These are phyloP conservation scores for Cydia fagiglandana DNA, from an alignment of 1,140 invertebrate genomes.

Conservation along the genomic window DNA sequence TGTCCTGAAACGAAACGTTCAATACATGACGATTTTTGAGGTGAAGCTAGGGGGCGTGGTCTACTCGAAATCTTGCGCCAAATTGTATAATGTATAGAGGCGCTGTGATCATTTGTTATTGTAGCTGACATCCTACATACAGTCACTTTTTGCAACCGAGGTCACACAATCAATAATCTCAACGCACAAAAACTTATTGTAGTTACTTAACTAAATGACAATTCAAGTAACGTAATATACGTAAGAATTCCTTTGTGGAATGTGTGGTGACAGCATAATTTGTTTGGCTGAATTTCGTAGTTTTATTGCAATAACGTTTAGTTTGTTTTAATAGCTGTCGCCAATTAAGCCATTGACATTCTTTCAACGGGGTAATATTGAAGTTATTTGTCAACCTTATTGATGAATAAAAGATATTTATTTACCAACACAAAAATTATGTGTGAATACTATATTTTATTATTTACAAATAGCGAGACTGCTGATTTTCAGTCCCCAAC, in stretches of 20 bases:
- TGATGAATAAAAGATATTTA: too few species aligned
- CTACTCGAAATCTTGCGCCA: too few species aligned
- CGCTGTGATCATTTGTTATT: neutral
- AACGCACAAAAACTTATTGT: neutral
- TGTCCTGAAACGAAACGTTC: too few species aligned
- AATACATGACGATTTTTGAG: too few species aligned
- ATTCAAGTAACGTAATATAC: constrained; percentile 7
- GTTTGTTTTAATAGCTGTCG: neutral
- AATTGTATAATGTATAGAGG: too few species aligned
- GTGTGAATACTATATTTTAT: too few species aligned
- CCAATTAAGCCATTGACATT: neutral
- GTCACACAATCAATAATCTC: constrained; percentile 9
- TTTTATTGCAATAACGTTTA: neutral
- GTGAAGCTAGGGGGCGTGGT: too few species aligned
- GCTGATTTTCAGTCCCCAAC: too few species aligned
- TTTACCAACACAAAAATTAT: too few species aligned
- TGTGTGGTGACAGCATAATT: neutral
- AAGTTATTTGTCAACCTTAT: neutral
- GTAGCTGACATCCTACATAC: neutral
- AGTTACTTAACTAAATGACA: constrained; percentile 6
- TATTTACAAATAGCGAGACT: too few species aligned
- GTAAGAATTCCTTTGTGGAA: neutral
- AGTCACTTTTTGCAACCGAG: constrained; percentile 5
- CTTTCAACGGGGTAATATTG: neutral
- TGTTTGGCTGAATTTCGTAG: neutral